Percentiles rank a stretch among this genome's conserved stretches.
These are phyloP conservation scores for Mola mola DNA, from an alignment of 2,113 vertebrate species.

Conservation along the genomic window DNA sequence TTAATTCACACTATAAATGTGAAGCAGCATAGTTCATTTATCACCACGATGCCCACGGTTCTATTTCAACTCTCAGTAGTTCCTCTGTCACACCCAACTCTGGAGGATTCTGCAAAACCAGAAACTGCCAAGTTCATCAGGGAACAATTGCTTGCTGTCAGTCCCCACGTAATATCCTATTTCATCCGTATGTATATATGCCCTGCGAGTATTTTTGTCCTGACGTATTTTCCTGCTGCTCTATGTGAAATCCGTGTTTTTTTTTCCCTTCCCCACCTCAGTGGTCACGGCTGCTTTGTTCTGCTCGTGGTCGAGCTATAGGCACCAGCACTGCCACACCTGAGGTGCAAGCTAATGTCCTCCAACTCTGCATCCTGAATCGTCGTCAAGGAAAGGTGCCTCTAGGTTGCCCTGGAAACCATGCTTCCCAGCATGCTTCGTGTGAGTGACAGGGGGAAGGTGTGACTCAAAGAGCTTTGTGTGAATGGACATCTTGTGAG, in stretches of 20 bases:
- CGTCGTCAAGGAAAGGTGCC: slow-evolving; percentile 77
- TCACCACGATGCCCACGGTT: slow-evolving; percentile 59
- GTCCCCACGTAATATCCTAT: slow-evolving; percentile 1
- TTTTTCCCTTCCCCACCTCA: background rate
- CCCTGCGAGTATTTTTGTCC: background rate
- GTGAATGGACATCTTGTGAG: slow-evolving; percentile 64
- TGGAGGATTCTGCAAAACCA: slow-evolving; percentile 30
- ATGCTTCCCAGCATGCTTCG: slow-evolving; percentile 75
- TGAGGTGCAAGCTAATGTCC: slow-evolving; percentile 75
- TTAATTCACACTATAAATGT: slow-evolving; percentile 76
- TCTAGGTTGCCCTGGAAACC: slow-evolving; percentile 77
- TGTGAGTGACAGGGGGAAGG: slow-evolving; percentile 75
- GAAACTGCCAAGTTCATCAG: slow-evolving; percentile 34
- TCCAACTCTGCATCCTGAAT: slow-evolving; percentile 66
- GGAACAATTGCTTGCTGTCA: slow-evolving; percentile 22
- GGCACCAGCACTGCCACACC: slow-evolving; percentile 53
- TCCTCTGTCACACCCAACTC: slow-evolving; percentile 47
- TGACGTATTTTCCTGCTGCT: background rate
- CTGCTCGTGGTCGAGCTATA: slow-evolving; percentile 47
- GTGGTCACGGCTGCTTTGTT: slow-evolving; percentile 41
- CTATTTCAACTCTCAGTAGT: slow-evolving; percentile 58
- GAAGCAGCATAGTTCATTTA: slow-evolving; percentile 71
- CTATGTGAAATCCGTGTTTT: background rate
- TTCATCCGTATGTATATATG: background rate
- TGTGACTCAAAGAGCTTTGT: slow-evolving; percentile 69